Evolutionary conservation across 2,113 vertebrate genomes (phyloP), one percentile per base, ranked within the genome.

Genomic region (Machaerirhynchus nigripectus): DNA sequence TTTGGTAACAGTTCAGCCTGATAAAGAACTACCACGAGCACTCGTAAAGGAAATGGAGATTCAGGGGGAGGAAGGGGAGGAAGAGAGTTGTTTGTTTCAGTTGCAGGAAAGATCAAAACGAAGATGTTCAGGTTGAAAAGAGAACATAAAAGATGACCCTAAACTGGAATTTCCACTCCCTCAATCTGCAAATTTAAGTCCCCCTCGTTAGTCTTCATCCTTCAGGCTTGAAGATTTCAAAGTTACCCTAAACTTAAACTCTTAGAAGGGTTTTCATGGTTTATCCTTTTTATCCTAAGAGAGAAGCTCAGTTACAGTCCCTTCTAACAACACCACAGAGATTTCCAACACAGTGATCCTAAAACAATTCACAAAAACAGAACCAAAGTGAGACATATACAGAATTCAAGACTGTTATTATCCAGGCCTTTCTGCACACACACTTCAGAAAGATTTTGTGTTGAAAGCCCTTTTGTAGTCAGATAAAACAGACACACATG

Each of bases 61-160:
- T 75, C 71, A 91, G 75, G 74, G 73, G 83, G 93, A 94, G 94
- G 91, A 87, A 87, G 73, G 76, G 90, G 86, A 96, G 92, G 96
- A 97, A 95, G 86, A 97, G 63, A 84, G 68, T 64, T 95, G 95
- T 97, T 95, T 96, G 79, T 56, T 96, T 95, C 95, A 92, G 91
- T 84, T 89, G 89, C 87, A 93, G 87, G 86, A 92, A 90, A 97
- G 91, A 96, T 95, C 92, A 96, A 95, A 96, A 95, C 3, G 8
- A 92, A 94, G 57, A 91, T 33, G 56, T 96, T 89, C 78, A 91
- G 89, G 92, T 95, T 91, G 83, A 97, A 95, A 81, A 95, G 93
- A 91, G 75, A 94, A 95, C 94, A 93, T 87, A 92, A 93, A 92
- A 97, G 67, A 90, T 92, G 79, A 87, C 79, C 83, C 73, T 74